Conservation (phyloP, 2,888 invertebrate genomes). For the Sipunculus nudus region DNA sequence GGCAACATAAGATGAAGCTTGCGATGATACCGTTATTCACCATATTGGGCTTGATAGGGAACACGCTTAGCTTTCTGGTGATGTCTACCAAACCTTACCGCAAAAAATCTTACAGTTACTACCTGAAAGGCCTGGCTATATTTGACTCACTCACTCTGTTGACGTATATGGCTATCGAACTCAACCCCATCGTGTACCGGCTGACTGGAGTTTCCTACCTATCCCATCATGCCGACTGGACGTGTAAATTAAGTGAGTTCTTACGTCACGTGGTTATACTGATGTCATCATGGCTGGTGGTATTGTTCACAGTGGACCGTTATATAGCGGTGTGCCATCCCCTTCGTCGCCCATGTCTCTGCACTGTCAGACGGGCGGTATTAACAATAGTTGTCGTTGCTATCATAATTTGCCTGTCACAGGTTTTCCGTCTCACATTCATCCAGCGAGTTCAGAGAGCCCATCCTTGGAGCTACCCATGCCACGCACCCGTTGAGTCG, state of each 20-base stretch:
- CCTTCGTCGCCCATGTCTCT: conserved; percentile 17
- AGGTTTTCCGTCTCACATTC: conserved; percentile 16
- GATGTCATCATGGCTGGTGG: conserved; percentile 33
- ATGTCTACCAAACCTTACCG: conserved; percentile 19
- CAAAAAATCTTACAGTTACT: conserved; percentile 31
- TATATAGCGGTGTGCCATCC: conserved; percentile 33
- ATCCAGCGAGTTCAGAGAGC: neutral
- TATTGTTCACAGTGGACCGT: conserved; percentile 31
- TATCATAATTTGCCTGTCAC: conserved; percentile 14
- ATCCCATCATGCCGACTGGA: conserved; percentile 2
- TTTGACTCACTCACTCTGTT: conserved; percentile 27
- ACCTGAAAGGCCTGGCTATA: conserved; percentile 29
- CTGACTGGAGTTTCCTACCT: neutral
- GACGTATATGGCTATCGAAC: neutral
- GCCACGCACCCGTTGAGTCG: conserved; percentile 21
- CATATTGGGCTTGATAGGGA: too few species aligned
- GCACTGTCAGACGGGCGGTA: conserved; percentile 19
- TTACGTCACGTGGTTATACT: conserved; percentile 20
- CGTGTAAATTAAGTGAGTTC: conserved; percentile 28
- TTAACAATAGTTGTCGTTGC: conserved; percentile 6
- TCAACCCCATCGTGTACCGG: neutral
- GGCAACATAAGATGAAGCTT: too few species aligned
- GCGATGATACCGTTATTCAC: too few species aligned
- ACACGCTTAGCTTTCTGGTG: conserved; percentile 26
- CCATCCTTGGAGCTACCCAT: conserved; percentile 10